Evolutionary conservation across 2,797 vertebrate genomes (phyloP).

Genomic region (Eulemur rubriventer): DNA sequence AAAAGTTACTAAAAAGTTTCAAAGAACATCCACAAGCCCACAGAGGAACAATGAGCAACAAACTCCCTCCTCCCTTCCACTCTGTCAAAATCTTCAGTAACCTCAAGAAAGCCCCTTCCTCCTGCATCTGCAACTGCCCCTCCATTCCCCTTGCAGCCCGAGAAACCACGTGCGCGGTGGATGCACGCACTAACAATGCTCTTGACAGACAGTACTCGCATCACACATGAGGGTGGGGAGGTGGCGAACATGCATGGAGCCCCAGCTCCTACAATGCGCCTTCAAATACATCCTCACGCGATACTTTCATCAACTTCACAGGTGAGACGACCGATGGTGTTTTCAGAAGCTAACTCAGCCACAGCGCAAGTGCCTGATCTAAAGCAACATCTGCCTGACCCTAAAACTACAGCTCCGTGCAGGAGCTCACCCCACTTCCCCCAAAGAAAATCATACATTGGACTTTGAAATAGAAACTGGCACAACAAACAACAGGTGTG

Average conservation of each 20-base stretch:
- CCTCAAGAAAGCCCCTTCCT: neutral
- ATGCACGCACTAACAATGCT: neutral
- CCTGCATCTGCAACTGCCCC: neutral
- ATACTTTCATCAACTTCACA: no score
- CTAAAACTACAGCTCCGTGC: neutral
- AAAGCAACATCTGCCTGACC: neutral
- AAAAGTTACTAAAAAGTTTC: neutral
- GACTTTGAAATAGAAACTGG: neutral
- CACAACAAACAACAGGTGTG: neutral
- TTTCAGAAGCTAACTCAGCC: neutral
- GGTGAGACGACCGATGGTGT: neutral
- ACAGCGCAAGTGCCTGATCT: neutral
- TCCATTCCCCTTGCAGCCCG: neutral
- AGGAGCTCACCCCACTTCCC: neutral
- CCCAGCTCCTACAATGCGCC: neutral
- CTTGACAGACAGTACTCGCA: accelerated
- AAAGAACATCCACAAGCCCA: neutral
- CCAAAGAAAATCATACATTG: neutral
- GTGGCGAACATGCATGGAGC: accelerated
- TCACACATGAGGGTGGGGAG: neutral
- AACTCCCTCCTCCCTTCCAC: neutral
- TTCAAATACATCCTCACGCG: neutral
- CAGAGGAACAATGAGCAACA: neutral
- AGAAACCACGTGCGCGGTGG: neutral
- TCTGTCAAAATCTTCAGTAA: neutral